Conservation (phyloP, 2,797 vertebrate genomes). For the Odontamblyopus rebecca region DNA sequence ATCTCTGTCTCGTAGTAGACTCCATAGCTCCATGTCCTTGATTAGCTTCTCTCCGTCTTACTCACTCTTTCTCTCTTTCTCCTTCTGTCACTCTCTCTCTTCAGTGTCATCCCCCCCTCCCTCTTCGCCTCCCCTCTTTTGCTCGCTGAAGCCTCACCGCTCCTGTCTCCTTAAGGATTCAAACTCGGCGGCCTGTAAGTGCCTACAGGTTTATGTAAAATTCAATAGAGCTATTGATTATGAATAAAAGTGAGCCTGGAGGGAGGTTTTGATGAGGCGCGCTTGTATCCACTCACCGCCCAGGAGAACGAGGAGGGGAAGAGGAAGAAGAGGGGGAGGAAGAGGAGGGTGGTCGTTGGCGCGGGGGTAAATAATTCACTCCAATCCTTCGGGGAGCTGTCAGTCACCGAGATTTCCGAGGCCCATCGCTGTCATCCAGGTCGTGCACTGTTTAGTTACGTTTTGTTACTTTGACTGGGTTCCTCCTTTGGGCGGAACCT, state of each 20-base stretch:
- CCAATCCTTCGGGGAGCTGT: conserved; percentile 61
- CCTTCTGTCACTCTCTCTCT: not conserved
- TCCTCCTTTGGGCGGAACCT: not conserved
- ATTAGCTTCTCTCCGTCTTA: not conserved
- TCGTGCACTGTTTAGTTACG: conserved; percentile 10
- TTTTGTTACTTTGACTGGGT: not conserved
- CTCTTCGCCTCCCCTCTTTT: no score
- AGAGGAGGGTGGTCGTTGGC: conserved; percentile 26
- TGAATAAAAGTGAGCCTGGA: conserved; percentile 51
- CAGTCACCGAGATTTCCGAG: conserved; percentile 54
- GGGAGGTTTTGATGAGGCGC: conserved; percentile 54
- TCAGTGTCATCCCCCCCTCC: not conserved
- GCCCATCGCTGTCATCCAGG: conserved; percentile 31
- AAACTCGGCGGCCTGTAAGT: conserved; percentile 24
- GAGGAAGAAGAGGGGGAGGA: not conserved
- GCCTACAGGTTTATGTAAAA: conserved; percentile 48
- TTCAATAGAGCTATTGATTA: conserved; percentile 63
- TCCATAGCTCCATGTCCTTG: not conserved
- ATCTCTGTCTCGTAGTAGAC: not conserved
- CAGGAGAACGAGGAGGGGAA: conserved; percentile 3
- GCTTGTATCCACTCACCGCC: conserved; percentile 6
- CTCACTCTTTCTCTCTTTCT: not conserved
- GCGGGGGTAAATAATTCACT: conserved; percentile 64
- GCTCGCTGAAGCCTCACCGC: conserved; percentile 2
- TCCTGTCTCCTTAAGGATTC: conserved; percentile 41